A percentile compares a stretch with the other conserved stretches of the same genome.
Evolutionary conservation across 2,113 vertebrate genomes (phyloP).

Genomic region (Scytalopus superciliaris): DNA sequence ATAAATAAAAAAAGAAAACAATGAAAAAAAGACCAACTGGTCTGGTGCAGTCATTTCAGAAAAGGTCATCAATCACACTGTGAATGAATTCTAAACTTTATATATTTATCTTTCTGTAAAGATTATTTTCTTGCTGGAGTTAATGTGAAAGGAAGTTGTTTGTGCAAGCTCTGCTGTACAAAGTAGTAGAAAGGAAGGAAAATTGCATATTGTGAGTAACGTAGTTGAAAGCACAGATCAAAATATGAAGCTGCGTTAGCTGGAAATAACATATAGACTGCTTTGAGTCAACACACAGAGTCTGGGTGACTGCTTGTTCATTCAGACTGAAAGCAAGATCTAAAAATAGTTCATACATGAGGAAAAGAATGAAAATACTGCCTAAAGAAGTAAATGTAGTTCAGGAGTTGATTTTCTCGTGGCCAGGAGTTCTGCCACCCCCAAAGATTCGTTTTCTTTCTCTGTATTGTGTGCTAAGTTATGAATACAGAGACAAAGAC

Average conservation of each 20-base stretch:
- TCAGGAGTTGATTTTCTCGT: background rate
- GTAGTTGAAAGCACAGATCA: background rate
- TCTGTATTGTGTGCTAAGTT: background rate
- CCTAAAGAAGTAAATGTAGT: background rate
- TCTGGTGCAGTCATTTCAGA: background rate
- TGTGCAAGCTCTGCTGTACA: background rate
- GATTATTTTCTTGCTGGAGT: background rate
- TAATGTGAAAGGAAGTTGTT: background rate
- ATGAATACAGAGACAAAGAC: background rate
- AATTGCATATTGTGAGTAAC: background rate
- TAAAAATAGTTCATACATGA: background rate
- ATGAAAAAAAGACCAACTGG: background rate
- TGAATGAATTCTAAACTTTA: background rate
- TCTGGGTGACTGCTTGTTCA: background rate
- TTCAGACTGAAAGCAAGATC: background rate
- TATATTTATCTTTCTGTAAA: background rate
- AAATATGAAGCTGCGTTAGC: background rate
- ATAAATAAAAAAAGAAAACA: background rate
- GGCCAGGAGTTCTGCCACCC: background rate
- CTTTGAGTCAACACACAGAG: background rate
- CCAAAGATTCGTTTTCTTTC: background rate
- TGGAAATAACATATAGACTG: background rate
- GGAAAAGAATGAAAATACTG: background rate
- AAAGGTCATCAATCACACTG: background rate
- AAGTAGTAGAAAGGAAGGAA: background rate